phyloP scores from a whole-genome alignment of 37 sponge, comb jelly and placozoan species.

The Aplysina aerophoba region DNA sequence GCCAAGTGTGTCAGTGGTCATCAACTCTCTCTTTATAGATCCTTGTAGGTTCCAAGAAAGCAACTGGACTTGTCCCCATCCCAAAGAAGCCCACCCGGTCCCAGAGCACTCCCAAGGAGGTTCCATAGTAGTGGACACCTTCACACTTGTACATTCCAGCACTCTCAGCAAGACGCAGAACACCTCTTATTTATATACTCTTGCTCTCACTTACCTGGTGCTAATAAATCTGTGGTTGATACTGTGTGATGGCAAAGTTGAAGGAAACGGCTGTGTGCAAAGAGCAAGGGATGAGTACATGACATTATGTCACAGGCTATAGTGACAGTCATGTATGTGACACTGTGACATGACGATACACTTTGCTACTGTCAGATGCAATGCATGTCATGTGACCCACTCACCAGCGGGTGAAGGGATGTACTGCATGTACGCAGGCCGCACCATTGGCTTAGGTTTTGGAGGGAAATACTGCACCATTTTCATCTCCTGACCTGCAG shows the following conservation, averaged over 20 bases:
- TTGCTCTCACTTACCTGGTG: slow-evolving; percentile 47
- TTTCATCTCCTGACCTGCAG: slow-evolving; percentile 71
- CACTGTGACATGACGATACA: background rate
- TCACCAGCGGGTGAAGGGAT: slow-evolving; percentile 84
- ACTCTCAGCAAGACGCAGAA: too few species aligned
- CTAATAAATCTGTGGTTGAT: slow-evolving; percentile 61
- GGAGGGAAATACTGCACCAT: slow-evolving; percentile 75
- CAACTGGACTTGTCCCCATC: background rate
- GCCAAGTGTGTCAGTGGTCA: background rate
- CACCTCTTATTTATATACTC: too few species aligned
- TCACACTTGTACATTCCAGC: slow-evolving; percentile 61
- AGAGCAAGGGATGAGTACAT: background rate
- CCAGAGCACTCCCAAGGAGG: background rate
- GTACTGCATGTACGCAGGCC: slow-evolving; percentile 83
- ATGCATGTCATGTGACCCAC: background rate
- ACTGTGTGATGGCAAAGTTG: slow-evolving; percentile 89
- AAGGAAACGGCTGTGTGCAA: slow-evolving; percentile 75
- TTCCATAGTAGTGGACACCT: background rate
- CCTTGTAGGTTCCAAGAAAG: too few species aligned
- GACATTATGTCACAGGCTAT: background rate
- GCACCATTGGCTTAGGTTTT: slow-evolving; percentile 78
- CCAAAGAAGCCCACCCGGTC: background rate
- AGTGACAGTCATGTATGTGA: background rate
- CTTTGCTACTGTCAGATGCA: background rate
- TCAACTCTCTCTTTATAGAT: background rate